Evolutionary conservation across 2,113 vertebrate species (phyloP).

Genomic region (Actinemys pallida): DNA sequence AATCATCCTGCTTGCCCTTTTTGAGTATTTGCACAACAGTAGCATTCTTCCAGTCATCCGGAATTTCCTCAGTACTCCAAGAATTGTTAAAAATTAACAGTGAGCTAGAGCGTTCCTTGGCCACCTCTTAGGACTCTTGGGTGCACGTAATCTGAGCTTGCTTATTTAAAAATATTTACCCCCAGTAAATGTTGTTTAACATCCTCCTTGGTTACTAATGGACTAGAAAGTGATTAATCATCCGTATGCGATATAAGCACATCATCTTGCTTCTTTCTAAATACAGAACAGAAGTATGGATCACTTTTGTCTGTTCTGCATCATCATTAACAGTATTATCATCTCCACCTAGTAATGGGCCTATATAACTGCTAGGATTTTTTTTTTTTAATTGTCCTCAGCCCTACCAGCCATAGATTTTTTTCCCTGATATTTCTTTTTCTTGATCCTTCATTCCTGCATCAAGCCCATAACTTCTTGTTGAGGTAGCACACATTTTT

Average conservation of each 20-base stretch:
- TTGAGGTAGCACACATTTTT: not conserved
- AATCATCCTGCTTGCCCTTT: slow-evolving; percentile 25
- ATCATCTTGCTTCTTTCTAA: slow-evolving; percentile 10
- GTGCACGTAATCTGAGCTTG: slow-evolving; percentile 45
- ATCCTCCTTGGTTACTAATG: slow-evolving; percentile 35
- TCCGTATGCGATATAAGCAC: slow-evolving; percentile 21
- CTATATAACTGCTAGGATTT: not conserved
- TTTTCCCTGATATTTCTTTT: not conserved
- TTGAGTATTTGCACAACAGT: slow-evolving; percentile 21
- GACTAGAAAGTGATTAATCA: slow-evolving; percentile 39
- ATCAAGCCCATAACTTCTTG: not conserved
- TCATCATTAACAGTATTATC: not conserved
- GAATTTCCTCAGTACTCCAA: slow-evolving; percentile 57
- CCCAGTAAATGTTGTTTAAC: slow-evolving; percentile 45
- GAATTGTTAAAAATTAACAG: slow-evolving; percentile 62
- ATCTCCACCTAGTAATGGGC: not conserved
- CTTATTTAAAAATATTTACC: slow-evolving; percentile 63
- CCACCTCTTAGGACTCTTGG: slow-evolving; percentile 29
- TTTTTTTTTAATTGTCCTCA: not conserved
- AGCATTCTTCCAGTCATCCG: slow-evolving; percentile 25
- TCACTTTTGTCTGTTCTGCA: not conserved
- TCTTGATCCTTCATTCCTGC: not conserved
- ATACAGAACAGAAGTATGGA: not conserved
- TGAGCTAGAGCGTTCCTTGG: slow-evolving; percentile 41
- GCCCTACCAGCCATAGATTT: not conserved